Base-by-base conservation (phyloP, 2,797 vertebrate genomes). In the Cyclopterus lumpus region DNA sequence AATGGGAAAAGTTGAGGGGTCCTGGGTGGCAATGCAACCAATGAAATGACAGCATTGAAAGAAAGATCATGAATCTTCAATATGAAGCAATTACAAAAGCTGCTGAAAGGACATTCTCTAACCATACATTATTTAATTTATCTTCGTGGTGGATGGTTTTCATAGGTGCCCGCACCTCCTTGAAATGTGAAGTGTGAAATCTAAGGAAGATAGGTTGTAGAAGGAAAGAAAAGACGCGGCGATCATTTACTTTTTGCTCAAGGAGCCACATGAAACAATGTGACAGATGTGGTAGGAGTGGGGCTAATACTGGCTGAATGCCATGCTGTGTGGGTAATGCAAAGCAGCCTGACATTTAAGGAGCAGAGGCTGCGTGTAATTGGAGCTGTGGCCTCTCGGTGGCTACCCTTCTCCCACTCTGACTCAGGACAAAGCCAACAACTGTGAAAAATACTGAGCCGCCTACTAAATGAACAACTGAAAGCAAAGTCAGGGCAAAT, bases 321-420 rank as follows among this genome's bases (percentile, higher is more conserved):
- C 91, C 90, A 89, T 86, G 88, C 89, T 91, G 92, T 91, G 86
- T 85, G 82, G 88, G 85, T 92, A 89, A 94, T 91, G 91, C 90
- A 93, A 92, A 93, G 89, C 84, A 93, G 90, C 76, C 77, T 94
- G 93, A 94, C 94, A 95, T 95, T 95, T 94, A 93, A 91, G 87
- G 77, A 88, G 89, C 78, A 82, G 77, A 82, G 88, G 71, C 87
- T 84, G 85, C 60, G 73, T 90, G 93, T 93, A 92, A 95, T 93
- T 93, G 91, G 89, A 93, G 89, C 91, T 71, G 68, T 91, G 93
- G 92, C 93, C 93, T 94, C 93, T 93, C 68, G 40, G 79, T 80
- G 84, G 68, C 86, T 77, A 67, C 83, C 87, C 77, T 89, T 75
- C 79, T 86, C 88, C 85, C 72, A 57, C 75, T 84, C 72, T 60